A percentile compares a stretch with the other conserved stretches of the same genome.
phyloP scores from a whole-genome alignment of 2,797 vertebrate species.

The Acridotheres tristis region DNA sequence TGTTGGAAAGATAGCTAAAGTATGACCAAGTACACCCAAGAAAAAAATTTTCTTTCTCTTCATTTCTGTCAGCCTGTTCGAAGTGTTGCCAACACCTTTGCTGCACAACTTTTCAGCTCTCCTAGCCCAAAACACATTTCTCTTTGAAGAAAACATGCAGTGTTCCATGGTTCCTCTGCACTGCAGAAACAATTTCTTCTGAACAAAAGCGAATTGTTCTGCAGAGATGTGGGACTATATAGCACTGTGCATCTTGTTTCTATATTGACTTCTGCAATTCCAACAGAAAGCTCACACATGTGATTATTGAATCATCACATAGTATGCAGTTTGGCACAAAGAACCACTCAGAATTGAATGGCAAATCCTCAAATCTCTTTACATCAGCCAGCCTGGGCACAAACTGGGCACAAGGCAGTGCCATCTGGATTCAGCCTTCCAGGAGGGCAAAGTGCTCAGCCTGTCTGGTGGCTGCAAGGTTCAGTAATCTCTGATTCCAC shows the following conservation, averaged over 20 bases:
- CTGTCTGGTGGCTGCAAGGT: neutral
- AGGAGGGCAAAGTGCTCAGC: neutral
- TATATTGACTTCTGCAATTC: neutral
- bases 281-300: neutral
- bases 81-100: neutral
- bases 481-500: neutral
- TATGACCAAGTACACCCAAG: neutral
- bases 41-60: neutral
- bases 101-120: neutral
- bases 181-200: neutral
- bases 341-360: rapidly evolving
- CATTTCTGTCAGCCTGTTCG: neutral
- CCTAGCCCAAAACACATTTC: neutral
- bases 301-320: neutral
- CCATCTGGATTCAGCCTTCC: neutral
- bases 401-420: neutral
- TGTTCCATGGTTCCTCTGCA: neutral
- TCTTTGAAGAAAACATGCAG: neutral
- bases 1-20: neutral
- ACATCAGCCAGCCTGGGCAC: neutral
- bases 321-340: neutral
- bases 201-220: neutral
- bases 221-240: neutral
- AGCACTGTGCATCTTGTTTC: neutral
- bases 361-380: neutral